These are phyloP conservation scores for Irena cyanogastra DNA, from an alignment of 2,113 vertebrate species.

Conservation along the genomic window DNA sequence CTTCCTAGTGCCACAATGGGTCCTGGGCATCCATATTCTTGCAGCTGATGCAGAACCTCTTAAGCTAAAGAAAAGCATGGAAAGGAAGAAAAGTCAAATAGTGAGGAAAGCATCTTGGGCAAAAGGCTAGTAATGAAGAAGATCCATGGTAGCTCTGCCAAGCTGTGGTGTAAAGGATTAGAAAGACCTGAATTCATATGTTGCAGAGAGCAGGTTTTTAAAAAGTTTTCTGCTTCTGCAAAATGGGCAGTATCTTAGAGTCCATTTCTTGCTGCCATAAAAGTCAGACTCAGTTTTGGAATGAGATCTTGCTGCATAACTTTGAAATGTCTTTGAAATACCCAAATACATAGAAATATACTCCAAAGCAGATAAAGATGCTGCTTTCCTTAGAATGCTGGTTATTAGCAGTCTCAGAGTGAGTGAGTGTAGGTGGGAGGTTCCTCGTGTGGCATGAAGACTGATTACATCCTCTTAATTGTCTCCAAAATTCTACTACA, in stretches of 20 bases:
- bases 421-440: neutral
- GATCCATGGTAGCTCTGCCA: neutral
- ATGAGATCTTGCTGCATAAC: neutral
- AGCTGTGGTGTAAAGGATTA: neutral
- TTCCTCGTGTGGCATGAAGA: neutral
- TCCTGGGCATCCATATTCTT: neutral
- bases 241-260: neutral
- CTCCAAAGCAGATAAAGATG: neutral
- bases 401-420: neutral
- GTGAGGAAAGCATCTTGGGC: neutral
- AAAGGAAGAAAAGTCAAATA: neutral
- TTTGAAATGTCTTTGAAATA: neutral
- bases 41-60: neutral
- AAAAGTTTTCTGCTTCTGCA: neutral
- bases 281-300: neutral
- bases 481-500: neutral
- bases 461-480: neutral
- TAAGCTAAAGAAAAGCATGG: neutral
- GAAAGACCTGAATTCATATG: neutral
- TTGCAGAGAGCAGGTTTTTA: neutral
- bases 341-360: neutral
- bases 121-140: neutral
- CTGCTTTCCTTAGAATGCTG: neutral
- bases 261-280: neutral
- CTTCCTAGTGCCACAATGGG: neutral